These are phyloP conservation scores for Escarpia spicata DNA, from an alignment of 2,888 invertebrate genomes.

Conservation along the genomic window DNA sequence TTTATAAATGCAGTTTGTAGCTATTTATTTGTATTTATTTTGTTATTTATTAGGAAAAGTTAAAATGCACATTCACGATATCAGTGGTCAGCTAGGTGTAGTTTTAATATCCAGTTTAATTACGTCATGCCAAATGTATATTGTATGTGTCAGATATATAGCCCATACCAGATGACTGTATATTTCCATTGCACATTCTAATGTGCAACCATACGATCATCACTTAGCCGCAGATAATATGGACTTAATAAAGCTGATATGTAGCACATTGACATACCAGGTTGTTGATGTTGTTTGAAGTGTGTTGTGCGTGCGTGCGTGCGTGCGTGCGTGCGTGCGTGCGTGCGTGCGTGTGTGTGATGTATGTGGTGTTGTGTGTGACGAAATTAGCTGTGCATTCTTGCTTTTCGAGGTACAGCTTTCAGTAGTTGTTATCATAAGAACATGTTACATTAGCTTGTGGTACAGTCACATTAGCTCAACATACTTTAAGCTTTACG, in stretches of 20 bases:
- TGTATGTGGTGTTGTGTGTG: too few relatives aligned
- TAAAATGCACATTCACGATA: neutral
- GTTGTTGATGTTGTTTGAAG: neutral
- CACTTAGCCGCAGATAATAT: neutral
- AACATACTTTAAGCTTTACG: too few relatives aligned
- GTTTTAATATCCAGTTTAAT: neutral
- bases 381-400: too few relatives aligned
- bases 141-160: neutral
- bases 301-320: too few relatives aligned
- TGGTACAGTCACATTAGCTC: too few relatives aligned
- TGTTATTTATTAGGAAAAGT: neutral
- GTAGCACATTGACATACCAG: slow-evolving; percentile 19
- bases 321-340: too few relatives aligned
- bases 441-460: too few relatives aligned
- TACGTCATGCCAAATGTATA: neutral
- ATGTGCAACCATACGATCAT: neutral
- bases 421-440: too few relatives aligned
- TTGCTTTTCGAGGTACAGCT: too few relatives aligned
- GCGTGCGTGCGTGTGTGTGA: too few relatives aligned
- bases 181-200: neutral
- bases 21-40: neutral
- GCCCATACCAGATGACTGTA: neutral
- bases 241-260: slow-evolving; percentile 21
- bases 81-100: neutral
- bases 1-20: neutral